Evolutionary conservation across 1,140 invertebrate genomes (phyloP).

Genomic region (Andrena cerasifolii): DNA sequence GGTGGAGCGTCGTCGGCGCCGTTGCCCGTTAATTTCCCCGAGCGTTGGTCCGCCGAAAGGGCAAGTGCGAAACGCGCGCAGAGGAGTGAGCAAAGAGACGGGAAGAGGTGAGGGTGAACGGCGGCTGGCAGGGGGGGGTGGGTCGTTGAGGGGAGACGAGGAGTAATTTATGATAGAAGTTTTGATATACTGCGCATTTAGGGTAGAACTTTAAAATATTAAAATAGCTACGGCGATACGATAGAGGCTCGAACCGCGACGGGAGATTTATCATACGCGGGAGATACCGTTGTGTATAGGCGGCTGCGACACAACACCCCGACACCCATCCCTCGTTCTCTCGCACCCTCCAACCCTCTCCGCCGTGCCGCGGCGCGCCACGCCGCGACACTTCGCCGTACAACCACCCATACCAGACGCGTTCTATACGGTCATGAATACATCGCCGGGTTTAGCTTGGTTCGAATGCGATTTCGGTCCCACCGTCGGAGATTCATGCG

Average conservation of each 20-base stretch:
- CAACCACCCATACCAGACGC: constrained; percentile 15
- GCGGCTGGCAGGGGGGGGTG: background rate
- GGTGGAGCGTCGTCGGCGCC: constrained; percentile 7
- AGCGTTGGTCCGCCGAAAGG: constrained; percentile 43
- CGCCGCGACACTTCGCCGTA: constrained; percentile 16
- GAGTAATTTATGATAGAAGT: constrained; percentile 72
- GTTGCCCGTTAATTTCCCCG: constrained; percentile 53
- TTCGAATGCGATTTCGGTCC: constrained; percentile 47
- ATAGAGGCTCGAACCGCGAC: constrained; percentile 70
- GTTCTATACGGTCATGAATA: constrained; percentile 64
- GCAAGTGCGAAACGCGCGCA: constrained; percentile 40
- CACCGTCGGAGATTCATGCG: constrained; percentile 21
- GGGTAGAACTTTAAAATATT: constrained; percentile 75
- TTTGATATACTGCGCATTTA: constrained; percentile 72
- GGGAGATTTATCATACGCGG: constrained; percentile 72
- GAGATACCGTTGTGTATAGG: constrained; percentile 58
- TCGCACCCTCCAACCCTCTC: background rate
- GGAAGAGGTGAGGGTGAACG: background rate
- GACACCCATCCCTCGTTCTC: background rate
- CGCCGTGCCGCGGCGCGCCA: background rate
- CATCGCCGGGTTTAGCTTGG: constrained; percentile 60
- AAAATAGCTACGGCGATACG: constrained; percentile 72
- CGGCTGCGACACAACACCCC: constrained; percentile 54
- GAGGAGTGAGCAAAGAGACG: constrained; percentile 2
- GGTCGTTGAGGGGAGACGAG: constrained; percentile 23